Evolutionary conservation across 1,140 invertebrate genomes (phyloP).

Genomic region (Euborellia annulipes): DNA sequence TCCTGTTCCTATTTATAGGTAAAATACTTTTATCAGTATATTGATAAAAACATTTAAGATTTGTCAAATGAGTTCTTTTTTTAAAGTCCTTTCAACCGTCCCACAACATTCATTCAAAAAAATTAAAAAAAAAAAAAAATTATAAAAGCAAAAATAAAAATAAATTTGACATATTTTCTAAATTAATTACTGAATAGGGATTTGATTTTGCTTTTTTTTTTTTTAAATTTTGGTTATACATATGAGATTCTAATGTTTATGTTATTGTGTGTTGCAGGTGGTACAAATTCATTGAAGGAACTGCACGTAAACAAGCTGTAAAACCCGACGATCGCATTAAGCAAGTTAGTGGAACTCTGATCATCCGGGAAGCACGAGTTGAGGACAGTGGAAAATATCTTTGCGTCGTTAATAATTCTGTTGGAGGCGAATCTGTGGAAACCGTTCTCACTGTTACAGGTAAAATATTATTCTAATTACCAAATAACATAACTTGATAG

Average conservation of each 20-base stretch:
- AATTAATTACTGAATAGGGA: background rate
- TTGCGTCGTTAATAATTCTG: constrained; percentile 86
- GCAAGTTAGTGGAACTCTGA: constrained; percentile 85
- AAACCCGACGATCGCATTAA: constrained; percentile 71
- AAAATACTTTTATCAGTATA: constrained; percentile 7
- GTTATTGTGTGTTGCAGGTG: constrained; percentile 54
- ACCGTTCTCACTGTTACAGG: constrained; percentile 80
- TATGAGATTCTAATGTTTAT: constrained; percentile 8
- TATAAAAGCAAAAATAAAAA: background rate
- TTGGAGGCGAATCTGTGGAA: constrained; percentile 81
- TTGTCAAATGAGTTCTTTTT: too few species aligned
- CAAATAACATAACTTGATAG: too few species aligned
- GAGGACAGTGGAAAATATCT: constrained; percentile 87
- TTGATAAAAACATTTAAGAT: too few species aligned
- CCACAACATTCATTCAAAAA: too few species aligned
- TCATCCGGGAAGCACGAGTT: constrained; percentile 77
- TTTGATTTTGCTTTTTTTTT: constrained; percentile 10
- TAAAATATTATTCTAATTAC: too few species aligned
- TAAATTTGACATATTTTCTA: background rate
- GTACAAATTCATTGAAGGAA: constrained; percentile 84
- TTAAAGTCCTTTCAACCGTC: too few species aligned
- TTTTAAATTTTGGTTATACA: constrained; percentile 7
- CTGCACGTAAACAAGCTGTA: constrained; percentile 65
- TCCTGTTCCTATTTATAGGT: constrained; percentile 24
- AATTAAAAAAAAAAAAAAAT: too few species aligned